A percentile compares a stretch with the other conserved stretches of the same genome.
Conservation (phyloP, 1,140 invertebrate genomes). For the Micrasema minimum region DNA sequence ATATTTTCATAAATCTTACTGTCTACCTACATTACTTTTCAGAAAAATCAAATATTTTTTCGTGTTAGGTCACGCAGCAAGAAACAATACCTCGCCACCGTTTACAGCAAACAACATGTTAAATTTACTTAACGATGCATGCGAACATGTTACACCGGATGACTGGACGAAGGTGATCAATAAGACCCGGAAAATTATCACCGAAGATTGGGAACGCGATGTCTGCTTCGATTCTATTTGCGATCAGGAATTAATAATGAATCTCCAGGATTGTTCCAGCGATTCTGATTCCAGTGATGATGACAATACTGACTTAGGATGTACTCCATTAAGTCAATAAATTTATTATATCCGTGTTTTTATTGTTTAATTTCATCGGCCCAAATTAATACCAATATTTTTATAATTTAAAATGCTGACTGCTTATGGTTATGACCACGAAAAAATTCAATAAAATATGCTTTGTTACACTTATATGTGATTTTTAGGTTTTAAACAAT, state of each 20-base stretch:
- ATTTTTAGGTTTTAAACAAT: too few species aligned
- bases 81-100: neutral
- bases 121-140: constrained; percentile 8
- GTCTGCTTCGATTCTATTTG: neutral
- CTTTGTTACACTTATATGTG: too few species aligned
- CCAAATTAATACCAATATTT: too few species aligned
- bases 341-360: too few species aligned
- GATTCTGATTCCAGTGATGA: constrained; percentile 15
- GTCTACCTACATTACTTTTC: neutral
- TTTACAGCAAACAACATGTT: constrained; percentile 22
- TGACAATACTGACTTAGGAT: constrained; percentile 2
- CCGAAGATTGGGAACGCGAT: constrained; percentile 12
- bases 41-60: neutral
- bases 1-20: neutral
- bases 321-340: neutral
- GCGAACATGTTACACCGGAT: neutral
- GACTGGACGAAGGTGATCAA: neutral
- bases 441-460: too few species aligned
- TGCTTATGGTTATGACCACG: too few species aligned
- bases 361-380: too few species aligned
- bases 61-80: neutral
- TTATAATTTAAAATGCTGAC: too few species aligned
- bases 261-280: constrained; percentile 6
- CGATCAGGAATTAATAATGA: constrained; percentile 8
- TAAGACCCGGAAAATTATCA: neutral